phyloP scores from a whole-genome alignment of 2,888 invertebrate genomes.

The Drosophila nr. perissopoda region DNA sequence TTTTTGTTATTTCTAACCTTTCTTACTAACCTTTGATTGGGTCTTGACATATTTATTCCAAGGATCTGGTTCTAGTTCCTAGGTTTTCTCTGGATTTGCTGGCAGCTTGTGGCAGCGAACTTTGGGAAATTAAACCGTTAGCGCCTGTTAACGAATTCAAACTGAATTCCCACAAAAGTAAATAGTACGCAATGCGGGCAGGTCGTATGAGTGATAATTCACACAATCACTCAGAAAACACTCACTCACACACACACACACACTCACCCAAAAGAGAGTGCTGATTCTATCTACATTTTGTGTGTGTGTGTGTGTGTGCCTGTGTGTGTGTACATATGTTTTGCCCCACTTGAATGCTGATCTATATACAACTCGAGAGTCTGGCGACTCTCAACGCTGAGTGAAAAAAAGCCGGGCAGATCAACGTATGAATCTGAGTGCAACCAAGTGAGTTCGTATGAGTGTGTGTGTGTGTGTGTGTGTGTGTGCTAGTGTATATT shows the following conservation, averaged over 20 bases:
- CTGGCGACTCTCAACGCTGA: background rate
- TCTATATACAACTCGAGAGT: slow-evolving; percentile 44
- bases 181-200: slow-evolving; percentile 70
- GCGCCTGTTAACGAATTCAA: slow-evolving; percentile 75
- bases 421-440: slow-evolving; percentile 16
- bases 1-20: background rate
- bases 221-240: slow-evolving; percentile 37
- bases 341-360: slow-evolving; percentile 15
- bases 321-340: slow-evolving; percentile 6
- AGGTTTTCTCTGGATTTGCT: background rate
- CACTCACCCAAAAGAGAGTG: slow-evolving; percentile 19
- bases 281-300: slow-evolving; percentile 34
- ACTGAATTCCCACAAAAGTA: slow-evolving; percentile 71
- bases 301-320: background rate
- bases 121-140: slow-evolving; percentile 67
- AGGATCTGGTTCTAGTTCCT: slow-evolving; percentile 26
- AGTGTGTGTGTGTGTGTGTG: background rate
- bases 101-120: background rate
- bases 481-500: slow-evolving; percentile 14
- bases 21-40: slow-evolving; percentile 41
- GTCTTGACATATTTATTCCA: slow-evolving; percentile 29
- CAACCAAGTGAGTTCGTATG: background rate
- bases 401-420: slow-evolving; percentile 9
- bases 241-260: slow-evolving; percentile 32
- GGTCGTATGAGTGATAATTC: slow-evolving; percentile 73